These are phyloP conservation scores for Cabera pusaria DNA, from an alignment of 2,888 invertebrate genomes.

Conservation along the genomic window DNA sequence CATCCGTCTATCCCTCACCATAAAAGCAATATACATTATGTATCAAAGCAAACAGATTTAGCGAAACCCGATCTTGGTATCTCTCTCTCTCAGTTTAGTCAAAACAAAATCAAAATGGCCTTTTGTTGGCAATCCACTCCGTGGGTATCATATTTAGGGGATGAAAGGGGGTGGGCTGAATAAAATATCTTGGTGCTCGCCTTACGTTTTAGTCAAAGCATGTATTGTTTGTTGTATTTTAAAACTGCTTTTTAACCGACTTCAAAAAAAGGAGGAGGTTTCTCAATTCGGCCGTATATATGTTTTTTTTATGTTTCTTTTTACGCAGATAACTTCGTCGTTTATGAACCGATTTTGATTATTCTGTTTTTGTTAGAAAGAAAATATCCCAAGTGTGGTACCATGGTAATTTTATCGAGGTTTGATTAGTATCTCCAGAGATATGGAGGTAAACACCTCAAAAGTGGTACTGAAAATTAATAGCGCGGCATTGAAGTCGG, in stretches of 20 bases:
- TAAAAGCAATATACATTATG: conserved; percentile 34
- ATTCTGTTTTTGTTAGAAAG: too few relatives aligned
- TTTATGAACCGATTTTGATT: too few relatives aligned
- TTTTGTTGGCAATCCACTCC: conserved; percentile 77
- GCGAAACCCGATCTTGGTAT: conserved; percentile 61
- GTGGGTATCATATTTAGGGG: conserved; percentile 71
- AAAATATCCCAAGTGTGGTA: too few relatives aligned
- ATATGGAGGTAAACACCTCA: too few relatives aligned
- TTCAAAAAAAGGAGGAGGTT: conserved; percentile 3
- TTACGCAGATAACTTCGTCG: too few relatives aligned
- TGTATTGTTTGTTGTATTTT: conserved; percentile 10
- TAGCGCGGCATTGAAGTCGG: too few relatives aligned
- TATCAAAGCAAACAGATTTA: conserved; percentile 62
- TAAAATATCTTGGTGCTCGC: conserved; percentile 11
- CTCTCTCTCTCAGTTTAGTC: conserved; percentile 64
- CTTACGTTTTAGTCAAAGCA: conserved; percentile 37
- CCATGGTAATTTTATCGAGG: too few relatives aligned
- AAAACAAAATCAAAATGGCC: conserved; percentile 77
- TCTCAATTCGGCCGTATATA: neutral
- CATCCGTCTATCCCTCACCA: conserved; percentile 8
- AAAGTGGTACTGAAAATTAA: too few relatives aligned
- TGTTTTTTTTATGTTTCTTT: too few relatives aligned
- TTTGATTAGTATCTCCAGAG: too few relatives aligned
- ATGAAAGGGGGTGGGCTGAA: conserved; percentile 35
- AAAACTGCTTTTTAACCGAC: too few relatives aligned